Evolutionary conservation across 30 jellyfish, hydroid and myxozoan species (phyloP), one percentile per base, ranked within the genome.

Genomic region (Hydractinia echinata): DNA sequence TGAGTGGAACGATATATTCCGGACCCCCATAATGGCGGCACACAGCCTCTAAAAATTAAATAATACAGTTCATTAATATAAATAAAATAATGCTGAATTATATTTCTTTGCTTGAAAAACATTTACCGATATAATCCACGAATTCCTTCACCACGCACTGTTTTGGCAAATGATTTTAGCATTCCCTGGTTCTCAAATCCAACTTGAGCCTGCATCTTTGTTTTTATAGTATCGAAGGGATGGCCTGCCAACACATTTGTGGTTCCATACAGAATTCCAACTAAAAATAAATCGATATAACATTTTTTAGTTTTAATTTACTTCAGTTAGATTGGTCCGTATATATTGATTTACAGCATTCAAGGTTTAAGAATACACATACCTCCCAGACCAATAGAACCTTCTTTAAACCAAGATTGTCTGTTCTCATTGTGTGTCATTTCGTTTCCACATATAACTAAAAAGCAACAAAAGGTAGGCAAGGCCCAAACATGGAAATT

Each of bases 11-110:
- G 76, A 77, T 90, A 90, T 54, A 90, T 90, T 44, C 97, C 97
- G 6, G 97, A 90, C 39, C 97, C 97, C 97, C 97, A 90, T 4
- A 90, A 76, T 10, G 97, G 97, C 4, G 97, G 97, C 2, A 90
- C 91, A 64, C 97, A 90, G 53, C 97, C 97, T 58, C 97, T 85
- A 60, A 13, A 51, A 60, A 64, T n/a, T 6, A 6, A 30, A 30
- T 30, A 30, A 30, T 30, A 30, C 44, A 30, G 44, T 30, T 30
- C 44, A 30, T 30, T 30, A 30, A 30, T 30, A 30, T 58, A 58
- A 11, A 58, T 11, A 11, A 18, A 13, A 11, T 1, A 11, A 58
- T 13, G 15, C 3, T 58, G 69, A 58, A 58, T 11, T 58, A 13
- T 58, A 58, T 11, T 58, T 58, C 15, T 58, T 58, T 58, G 69